Evolutionary conservation across 2,113 vertebrate species (phyloP), one percentile per base, ranked within the genome.

Genomic region (Istiophorus platypterus): DNA sequence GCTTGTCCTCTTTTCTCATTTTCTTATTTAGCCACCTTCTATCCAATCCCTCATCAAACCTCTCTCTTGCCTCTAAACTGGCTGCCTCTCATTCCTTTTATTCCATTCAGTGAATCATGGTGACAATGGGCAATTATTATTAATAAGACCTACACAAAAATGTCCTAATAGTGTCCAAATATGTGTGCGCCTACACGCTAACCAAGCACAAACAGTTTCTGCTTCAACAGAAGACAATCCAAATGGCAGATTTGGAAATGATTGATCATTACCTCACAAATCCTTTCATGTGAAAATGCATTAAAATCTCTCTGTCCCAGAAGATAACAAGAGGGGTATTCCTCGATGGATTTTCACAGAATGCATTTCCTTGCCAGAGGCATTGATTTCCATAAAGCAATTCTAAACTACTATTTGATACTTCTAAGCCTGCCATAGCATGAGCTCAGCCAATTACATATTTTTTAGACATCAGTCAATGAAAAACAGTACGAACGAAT

Each of bases 381-480:
- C 31, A 59, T 18, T 74, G 24, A 78, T 75, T 82, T 78, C 57
- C 56, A 77, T 64, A 52, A 73, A 63, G 37, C 10, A 27, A 75
- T 66, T 45, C 17, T 70, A 59, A 37, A 72, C 67, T 61, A 58
- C 14, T 41, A 20, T 42, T 57, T 29, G 15, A 68, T 56, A 51
- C 13, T n/a, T 42, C 2, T 26, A 63, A 47, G 51, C 14, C n/a
- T 62, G 29, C 27, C 31, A 39, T 22, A 7, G 8, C 18, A 4
- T 57, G 22, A 74, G 18, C 52, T 76, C 17, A 7, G 45, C 12
- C 61, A 42, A 27, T 57, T 18, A 49, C 15, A 41, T 39, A 54
- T 64, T 54, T 39, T 74, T 52, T 17, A 41, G 37, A 39, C 8
- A 39, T 9, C 12, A 20, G 10, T 39, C 4, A 49, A 22, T 31